phyloP scores from a whole-genome alignment of 2,888 invertebrate genomes.

The Penaeus monodon region DNA sequence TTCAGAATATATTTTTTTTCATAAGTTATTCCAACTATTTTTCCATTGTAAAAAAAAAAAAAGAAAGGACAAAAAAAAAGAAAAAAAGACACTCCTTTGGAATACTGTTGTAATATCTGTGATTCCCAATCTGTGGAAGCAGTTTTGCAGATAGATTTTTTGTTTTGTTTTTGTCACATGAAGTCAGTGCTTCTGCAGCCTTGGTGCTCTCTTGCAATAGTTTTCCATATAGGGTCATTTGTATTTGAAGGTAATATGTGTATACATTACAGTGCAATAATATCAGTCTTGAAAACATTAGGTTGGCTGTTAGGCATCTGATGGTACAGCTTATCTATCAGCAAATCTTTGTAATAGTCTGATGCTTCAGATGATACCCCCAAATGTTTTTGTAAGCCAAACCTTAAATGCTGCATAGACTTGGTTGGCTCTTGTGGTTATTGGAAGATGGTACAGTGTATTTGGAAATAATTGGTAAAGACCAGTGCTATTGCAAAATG shows the following conservation, averaged over 20 bases:
- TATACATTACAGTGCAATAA: slow-evolving; percentile 18
- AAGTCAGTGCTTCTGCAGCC: background rate
- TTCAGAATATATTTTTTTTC: slow-evolving; percentile 3
- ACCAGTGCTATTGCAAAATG: too few relatives aligned
- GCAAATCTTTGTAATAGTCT: slow-evolving; percentile 1
- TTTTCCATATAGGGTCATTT: slow-evolving; percentile 5
- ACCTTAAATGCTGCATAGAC: too few relatives aligned
- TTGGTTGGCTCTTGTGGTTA: too few relatives aligned
- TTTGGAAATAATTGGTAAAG: too few relatives aligned
- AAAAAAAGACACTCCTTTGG: background rate
- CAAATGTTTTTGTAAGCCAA: too few relatives aligned
- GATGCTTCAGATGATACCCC: background rate
- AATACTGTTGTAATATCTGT: slow-evolving; percentile 7
- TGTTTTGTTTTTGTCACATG: background rate
- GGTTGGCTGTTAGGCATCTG: background rate
- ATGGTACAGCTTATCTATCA: background rate
- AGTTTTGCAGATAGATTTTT: background rate
- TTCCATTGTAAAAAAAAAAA: background rate
- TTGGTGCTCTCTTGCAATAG: slow-evolving; percentile 27
- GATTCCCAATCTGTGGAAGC: slow-evolving; percentile 3
- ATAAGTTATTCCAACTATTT: background rate
- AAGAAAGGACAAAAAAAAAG: background rate
- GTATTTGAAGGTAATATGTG: slow-evolving; percentile 11
- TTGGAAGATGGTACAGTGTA: too few relatives aligned
- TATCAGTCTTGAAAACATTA: background rate